These are phyloP conservation scores for Heliopora coerulea DNA, from an alignment of 92 coral and sea anemone species.

Conservation along the genomic window DNA sequence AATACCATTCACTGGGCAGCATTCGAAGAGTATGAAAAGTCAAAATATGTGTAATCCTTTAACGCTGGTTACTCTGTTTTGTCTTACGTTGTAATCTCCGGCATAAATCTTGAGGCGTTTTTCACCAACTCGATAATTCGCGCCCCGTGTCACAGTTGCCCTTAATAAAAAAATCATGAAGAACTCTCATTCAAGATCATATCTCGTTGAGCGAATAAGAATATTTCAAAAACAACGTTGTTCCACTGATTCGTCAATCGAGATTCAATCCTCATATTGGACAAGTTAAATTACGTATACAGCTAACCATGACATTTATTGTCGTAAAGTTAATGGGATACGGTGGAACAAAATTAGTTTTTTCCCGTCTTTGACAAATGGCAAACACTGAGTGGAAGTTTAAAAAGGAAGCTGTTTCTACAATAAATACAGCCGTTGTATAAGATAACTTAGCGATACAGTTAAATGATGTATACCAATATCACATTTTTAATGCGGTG, in stretches of 20 bases:
- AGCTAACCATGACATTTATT: not conserved
- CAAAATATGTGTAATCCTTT: too few relatives aligned
- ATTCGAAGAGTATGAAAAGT: too few relatives aligned
- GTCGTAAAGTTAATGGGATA: not conserved
- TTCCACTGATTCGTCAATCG: not conserved
- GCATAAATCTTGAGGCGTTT: too few relatives aligned
- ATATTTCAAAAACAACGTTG: not conserved
- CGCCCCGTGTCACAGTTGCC: too few relatives aligned
- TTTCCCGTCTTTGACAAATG: conserved; percentile 9
- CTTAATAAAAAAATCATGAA: too few relatives aligned
- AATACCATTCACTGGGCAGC: too few relatives aligned
- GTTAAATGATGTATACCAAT: too few relatives aligned
- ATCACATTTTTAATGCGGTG: too few relatives aligned
- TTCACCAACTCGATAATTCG: too few relatives aligned
- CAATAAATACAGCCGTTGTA: conserved; percentile 16
- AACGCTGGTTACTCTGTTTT: too few relatives aligned
- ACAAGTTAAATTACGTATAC: conserved; percentile 17
- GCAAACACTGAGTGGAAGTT: not conserved
- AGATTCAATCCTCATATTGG: not conserved
- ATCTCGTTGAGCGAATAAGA: not conserved
- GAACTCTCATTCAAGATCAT: not conserved
- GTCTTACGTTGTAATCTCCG: too few relatives aligned
- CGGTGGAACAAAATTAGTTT: conserved; percentile 6
- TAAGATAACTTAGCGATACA: not conserved
- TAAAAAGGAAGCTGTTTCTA: not conserved